Evolutionary conservation across 2,888 invertebrate species (phyloP).

Genomic region (Cephonodes hylas): DNA sequence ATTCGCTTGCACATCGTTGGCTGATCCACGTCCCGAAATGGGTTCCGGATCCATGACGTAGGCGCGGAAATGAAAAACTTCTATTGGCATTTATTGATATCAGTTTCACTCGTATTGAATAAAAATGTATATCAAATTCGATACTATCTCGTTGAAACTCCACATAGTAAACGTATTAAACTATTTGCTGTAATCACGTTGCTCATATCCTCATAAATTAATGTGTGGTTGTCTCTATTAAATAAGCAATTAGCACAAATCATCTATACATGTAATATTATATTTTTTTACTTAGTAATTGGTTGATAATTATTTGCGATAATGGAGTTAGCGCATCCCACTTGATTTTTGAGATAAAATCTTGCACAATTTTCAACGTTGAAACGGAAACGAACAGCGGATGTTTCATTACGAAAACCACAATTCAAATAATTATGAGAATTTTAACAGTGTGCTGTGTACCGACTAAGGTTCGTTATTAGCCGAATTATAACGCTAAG

Average conservation of each 20-base stretch:
- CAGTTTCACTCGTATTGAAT: slow-evolving; percentile 2
- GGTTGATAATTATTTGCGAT: not conserved
- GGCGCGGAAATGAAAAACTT: slow-evolving; percentile 68
- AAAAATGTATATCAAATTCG: too few species aligned
- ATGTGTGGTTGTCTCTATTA: too few species aligned
- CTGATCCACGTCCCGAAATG: slow-evolving; percentile 58
- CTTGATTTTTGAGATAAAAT: not conserved
- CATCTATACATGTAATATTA: too few species aligned
- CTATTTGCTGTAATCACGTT: too few species aligned
- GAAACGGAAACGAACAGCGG: not conserved
- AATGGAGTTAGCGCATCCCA: too few species aligned
- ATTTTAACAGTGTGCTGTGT: slow-evolving; percentile 4
- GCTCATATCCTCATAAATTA: too few species aligned
- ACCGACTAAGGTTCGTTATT: slow-evolving; percentile 4
- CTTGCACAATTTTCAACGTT: not conserved
- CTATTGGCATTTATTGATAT: slow-evolving; percentile 54
- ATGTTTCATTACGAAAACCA: not conserved
- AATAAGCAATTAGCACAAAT: too few species aligned
- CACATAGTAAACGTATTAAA: too few species aligned
- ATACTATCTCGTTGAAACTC: too few species aligned
- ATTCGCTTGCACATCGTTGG: slow-evolving; percentile 46
- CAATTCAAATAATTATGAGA: not conserved
- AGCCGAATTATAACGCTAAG: slow-evolving; percentile 43
- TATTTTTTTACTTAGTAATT: too few species aligned
- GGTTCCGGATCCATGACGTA: slow-evolving; percentile 59